Conservation (phyloP, 2,888 invertebrate genomes). For the Parnassius orleans region DNA sequence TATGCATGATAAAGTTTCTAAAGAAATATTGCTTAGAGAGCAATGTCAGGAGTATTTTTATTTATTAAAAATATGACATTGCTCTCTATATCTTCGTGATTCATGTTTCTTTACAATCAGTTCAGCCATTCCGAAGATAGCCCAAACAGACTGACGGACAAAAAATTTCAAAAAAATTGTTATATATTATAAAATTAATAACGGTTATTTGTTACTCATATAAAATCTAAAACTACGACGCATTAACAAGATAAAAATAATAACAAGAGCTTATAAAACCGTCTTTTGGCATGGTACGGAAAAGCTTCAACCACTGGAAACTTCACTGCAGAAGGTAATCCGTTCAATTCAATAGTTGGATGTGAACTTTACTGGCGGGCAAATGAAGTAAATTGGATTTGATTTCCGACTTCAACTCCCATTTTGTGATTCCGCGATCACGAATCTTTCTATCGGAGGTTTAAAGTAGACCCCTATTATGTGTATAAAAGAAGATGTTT, state of each 20-base stretch:
- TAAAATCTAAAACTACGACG: too few species aligned
- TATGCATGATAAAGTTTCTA: too few species aligned
- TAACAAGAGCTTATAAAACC: conserved; percentile 25
- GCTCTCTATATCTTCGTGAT: too few species aligned
- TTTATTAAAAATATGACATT: too few species aligned
- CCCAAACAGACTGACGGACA: not conserved
- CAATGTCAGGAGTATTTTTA: too few species aligned
- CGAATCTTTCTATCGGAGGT: conserved; percentile 49
- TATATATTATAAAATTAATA: too few species aligned
- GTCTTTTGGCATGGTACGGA: conserved; percentile 28
- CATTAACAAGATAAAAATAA: not conserved
- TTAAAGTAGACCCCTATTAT: not conserved
- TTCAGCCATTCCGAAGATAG: too few species aligned
- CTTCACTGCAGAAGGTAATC: conserved; percentile 64
- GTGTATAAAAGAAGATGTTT: too few species aligned
- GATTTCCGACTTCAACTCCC: conserved; percentile 68
- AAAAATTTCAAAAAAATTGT: not conserved
- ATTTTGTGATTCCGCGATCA: conserved; percentile 64
- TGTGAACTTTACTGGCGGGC: conserved; percentile 71
- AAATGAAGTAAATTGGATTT: conserved; percentile 78
- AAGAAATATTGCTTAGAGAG: too few species aligned
- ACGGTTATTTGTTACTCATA: too few species aligned
- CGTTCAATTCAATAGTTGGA: conserved; percentile 68
- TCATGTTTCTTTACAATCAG: too few species aligned
- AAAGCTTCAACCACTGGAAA: conserved; percentile 35